phyloP scores from a whole-genome alignment of 2,797 vertebrate genomes.

The Luscinia luscinia region DNA sequence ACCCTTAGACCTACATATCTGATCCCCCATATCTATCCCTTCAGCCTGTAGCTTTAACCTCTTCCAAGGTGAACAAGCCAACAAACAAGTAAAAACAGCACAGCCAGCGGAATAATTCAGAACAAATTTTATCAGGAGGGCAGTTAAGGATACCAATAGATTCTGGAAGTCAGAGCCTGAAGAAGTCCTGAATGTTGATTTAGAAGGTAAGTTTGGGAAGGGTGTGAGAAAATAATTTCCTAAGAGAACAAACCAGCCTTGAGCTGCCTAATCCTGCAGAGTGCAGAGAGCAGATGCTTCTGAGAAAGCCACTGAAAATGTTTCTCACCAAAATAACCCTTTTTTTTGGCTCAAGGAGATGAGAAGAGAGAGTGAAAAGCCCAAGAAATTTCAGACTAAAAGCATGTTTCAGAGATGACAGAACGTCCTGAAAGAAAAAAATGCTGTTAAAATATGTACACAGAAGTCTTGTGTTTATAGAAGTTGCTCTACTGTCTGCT shows the following conservation, averaged over 20 bases:
- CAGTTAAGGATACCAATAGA: not conserved
- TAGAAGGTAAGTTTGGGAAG: not conserved
- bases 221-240: not conserved
- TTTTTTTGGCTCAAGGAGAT: not conserved
- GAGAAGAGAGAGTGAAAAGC: not conserved
- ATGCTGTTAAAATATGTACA: not conserved
- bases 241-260: not conserved
- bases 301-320: not conserved
- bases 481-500: not conserved
- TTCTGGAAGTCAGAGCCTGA: not conserved
- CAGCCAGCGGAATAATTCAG: not conserved
- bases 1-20: not conserved
- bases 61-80: not conserved
- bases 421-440: conserved; percentile 10
- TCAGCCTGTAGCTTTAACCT: not conserved
- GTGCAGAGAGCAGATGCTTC: not conserved
- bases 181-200: not conserved
- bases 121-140: not conserved
- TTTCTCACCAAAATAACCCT: not conserved
- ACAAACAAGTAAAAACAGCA: not conserved
- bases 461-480: conserved; percentile 13
- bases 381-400: not conserved
- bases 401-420: not conserved
- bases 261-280: not conserved
- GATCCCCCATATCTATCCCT: not conserved